Percentiles rank a stretch among this genome's conserved stretches.
These are phyloP conservation scores for Petrocephalus sullivani DNA, from an alignment of 2,797 vertebrate genomes.

Conservation along the genomic window DNA sequence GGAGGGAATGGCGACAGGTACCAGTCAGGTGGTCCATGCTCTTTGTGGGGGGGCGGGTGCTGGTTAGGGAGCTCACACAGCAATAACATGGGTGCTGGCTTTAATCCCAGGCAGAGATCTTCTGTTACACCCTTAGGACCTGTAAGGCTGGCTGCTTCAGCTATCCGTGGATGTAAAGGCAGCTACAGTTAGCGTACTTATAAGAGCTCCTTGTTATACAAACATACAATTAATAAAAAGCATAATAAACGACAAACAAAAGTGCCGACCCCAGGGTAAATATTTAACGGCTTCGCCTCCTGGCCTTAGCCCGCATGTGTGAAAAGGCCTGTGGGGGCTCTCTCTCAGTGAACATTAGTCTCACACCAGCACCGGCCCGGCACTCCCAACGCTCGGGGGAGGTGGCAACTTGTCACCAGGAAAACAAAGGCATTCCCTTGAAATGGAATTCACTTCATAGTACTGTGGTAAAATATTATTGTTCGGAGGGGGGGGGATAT, in stretches of 20 bases:
- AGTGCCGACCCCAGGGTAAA: conserved; percentile 28
- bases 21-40: neutral
- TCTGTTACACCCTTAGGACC: neutral
- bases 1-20: neutral
- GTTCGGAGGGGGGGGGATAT: conserved; percentile 41
- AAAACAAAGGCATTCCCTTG: conserved; percentile 40
- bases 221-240: conserved; percentile 4
- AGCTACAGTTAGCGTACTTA: neutral
- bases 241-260: conserved; percentile 10
- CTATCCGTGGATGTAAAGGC: neutral
- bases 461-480: conserved; percentile 57
- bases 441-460: conserved; percentile 56
- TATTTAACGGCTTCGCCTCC: conserved; percentile 47
- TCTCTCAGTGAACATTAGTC: neutral
- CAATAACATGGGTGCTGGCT: neutral
- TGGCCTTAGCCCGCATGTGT: conserved; percentile 65
- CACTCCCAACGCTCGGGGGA: conserved; percentile 27
- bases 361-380: conserved; percentile 25
- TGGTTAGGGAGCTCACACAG: neutral
- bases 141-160: neutral
- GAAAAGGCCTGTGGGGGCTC: conserved; percentile 20
- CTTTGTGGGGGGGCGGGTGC: neutral
- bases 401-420: neutral
- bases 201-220: neutral
- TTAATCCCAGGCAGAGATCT: neutral